Percentiles rank a stretch among this genome's conserved stretches.
These are phyloP conservation scores for Bursaphelenchus okinawaensis DNA, from an alignment of 2,888 invertebrate genomes.

Conservation along the genomic window DNA sequence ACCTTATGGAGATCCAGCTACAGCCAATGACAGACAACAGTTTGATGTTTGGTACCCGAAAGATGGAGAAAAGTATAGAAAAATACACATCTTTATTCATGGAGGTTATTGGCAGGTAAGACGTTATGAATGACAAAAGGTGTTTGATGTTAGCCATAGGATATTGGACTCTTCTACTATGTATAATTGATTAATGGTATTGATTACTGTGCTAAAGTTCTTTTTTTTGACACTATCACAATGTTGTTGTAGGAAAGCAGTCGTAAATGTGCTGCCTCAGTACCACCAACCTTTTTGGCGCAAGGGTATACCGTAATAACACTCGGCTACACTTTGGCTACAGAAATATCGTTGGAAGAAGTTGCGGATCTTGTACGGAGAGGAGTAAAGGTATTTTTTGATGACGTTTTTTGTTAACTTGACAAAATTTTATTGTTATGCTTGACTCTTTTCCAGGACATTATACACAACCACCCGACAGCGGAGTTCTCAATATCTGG, in stretches of 20 bases:
- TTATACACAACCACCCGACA: conserved; percentile 1
- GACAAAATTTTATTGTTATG: conserved; percentile 1
- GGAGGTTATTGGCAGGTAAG: conserved; percentile 16
- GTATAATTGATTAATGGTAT: too few relatives aligned
- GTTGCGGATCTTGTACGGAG: conserved; percentile 1
- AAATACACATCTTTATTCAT: conserved; percentile 16
- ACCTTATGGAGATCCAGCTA: background rate
- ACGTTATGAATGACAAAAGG: background rate
- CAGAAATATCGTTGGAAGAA: background rate
- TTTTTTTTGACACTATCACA: too few relatives aligned
- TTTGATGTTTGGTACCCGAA: background rate
- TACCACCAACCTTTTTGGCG: background rate
- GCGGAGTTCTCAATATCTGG: conserved; percentile 6
- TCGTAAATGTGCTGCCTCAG: background rate
- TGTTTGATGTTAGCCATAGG: too few relatives aligned
- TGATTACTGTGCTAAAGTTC: background rate
- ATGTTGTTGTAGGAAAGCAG: background rate
- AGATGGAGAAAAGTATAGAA: conserved; percentile 3
- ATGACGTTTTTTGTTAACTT: background rate
- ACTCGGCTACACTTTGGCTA: conserved; percentile 8
- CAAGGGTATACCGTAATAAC: conserved; percentile 1
- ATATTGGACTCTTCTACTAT: too few relatives aligned
- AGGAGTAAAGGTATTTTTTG: background rate
- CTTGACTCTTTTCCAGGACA: conserved; percentile 4
- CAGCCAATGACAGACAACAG: background rate